These are phyloP conservation scores for Dermatophagoides farinae DNA, from an alignment of 1,140 invertebrate genomes.

Conservation along the genomic window DNA sequence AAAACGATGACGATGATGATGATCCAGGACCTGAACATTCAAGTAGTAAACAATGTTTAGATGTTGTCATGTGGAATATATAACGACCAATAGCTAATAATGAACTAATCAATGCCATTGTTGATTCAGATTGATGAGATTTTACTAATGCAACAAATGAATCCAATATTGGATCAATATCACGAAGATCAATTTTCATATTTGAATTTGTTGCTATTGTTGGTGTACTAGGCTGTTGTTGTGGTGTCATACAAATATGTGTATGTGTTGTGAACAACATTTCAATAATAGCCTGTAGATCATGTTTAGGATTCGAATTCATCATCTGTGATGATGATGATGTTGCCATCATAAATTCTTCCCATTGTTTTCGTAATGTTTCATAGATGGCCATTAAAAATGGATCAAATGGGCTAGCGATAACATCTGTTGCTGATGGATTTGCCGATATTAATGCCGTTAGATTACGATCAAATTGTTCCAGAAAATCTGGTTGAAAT, in stretches of 20 bases:
- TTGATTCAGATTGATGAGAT: not conserved
- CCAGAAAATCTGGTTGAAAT: not conserved
- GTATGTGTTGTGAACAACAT: not conserved
- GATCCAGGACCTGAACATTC: not conserved
- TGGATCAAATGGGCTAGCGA: constrained; percentile 7
- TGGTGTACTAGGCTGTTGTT: not conserved
- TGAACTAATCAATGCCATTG: constrained; percentile 6
- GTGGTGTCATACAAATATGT: no score
- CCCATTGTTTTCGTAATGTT: constrained; percentile 1
- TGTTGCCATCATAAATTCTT: not conserved
- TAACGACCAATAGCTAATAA: constrained; percentile 8
- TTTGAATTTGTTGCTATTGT: not conserved
- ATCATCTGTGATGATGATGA: not conserved
- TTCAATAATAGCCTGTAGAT: constrained; percentile 6
- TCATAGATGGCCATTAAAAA: not conserved
- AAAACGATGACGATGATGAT: not conserved
- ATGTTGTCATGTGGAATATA: not conserved
- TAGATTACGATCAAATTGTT: not conserved
- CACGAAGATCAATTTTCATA: not conserved
- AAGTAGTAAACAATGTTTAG: not conserved
- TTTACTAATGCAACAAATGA: not conserved
- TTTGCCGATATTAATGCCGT: not conserved
- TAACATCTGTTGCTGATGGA: not conserved
- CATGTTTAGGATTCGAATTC: not conserved
- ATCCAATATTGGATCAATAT: constrained; percentile 1